phyloP scores from a whole-genome alignment of 1,140 invertebrate species.

The Drosophila lacertosa region DNA sequence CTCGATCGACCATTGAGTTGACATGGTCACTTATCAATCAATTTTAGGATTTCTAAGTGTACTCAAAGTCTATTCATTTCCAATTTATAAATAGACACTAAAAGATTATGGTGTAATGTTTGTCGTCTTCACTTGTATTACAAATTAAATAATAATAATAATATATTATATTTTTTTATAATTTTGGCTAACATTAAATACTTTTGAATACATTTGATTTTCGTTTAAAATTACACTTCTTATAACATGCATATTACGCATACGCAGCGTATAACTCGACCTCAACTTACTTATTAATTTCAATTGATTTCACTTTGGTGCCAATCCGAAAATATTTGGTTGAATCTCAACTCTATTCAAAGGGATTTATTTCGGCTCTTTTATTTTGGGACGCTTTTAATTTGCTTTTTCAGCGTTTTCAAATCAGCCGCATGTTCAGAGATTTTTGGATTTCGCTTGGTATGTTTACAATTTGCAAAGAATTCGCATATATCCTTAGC shows the following conservation, averaged over 20 bases:
- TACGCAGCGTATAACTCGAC: constrained; percentile 41
- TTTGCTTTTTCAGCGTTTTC: constrained; percentile 9
- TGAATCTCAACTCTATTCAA: not conserved
- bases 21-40: not conserved
- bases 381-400: constrained; percentile 13
- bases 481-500: constrained; percentile 14
- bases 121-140: too few relatives aligned
- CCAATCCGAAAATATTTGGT: constrained; percentile 49
- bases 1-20: not conserved
- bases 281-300: constrained; percentile 24
- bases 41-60: not conserved
- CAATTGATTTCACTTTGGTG: constrained; percentile 6
- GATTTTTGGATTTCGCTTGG: not conserved
- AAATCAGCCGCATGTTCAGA: constrained; percentile 44
- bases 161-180: too few relatives aligned
- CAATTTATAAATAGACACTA: not conserved
- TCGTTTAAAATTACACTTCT: constrained; percentile 7
- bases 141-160: too few relatives aligned
- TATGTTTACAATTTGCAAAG: not conserved
- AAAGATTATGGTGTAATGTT: too few relatives aligned
- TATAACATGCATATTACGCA: constrained; percentile 8
- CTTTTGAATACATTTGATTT: not conserved
- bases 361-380: not conserved
- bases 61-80: not conserved
- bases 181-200: too few relatives aligned